Base-by-base conservation (phyloP, 2,888 invertebrate species). In the Agrotis segetum region DNA sequence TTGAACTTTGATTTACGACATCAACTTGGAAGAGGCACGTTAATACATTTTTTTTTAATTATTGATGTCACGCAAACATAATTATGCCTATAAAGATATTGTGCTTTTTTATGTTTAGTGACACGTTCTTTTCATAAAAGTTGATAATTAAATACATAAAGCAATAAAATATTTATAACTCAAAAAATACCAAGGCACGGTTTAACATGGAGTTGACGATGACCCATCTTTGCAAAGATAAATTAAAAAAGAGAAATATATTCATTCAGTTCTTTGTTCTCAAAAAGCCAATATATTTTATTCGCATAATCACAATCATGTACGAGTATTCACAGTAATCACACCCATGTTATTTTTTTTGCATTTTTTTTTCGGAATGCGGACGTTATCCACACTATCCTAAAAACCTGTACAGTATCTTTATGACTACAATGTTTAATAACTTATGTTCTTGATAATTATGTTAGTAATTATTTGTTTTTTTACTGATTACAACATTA, bases 131-230 rank as follows among this genome's bases (percentile, higher is more conserved):
- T 19, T 67, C 29, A 52, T 44, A 62, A 67, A 61, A 61, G 19
- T 56, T 67, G 24, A 55, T 49, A 46, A 77, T 61, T 77, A 47
- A 64, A 76, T 62, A 24, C 21, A 60, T 44, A 29, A 16, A 19
- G 24, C 29, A 58, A 77, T 81, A 66, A 77, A 16, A 79, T 71
- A 60, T 73, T 61, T 62, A 67, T n/a, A 47, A 65, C 21, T 14
- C 7, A 2, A 24, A 24, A 1, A n/a, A 61, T 21, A 56, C 50
- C 7, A 34, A 0, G 34, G 34, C 34, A 69, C 16, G 40, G 34
- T 76, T 61, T 56, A 56, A 47, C 40, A 67, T 55, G 29, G 34
- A 47, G 29, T 62, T 14, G 40, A 47, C n/a, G 34, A 7, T 7
- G 7, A 34, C 34, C 34, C 7, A 66, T 52, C 19, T 59, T 63